Evolutionary conservation across 1,140 invertebrate species (phyloP).

Genomic region (Eumaeus atala): DNA sequence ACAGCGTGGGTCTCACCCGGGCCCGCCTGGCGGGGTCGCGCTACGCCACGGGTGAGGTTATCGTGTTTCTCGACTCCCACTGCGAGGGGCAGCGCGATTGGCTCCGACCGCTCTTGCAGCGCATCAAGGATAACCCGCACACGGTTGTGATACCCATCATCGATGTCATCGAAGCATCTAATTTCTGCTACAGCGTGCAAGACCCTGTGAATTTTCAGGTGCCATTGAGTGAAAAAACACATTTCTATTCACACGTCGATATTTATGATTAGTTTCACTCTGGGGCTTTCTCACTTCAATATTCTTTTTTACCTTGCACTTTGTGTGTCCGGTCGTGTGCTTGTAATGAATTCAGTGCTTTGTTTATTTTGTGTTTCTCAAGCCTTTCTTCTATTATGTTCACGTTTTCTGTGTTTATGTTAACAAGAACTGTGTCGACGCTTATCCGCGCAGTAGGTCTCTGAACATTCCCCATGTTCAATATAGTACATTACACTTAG

Average conservation of each 20-base stretch:
- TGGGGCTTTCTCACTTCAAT: neutral
- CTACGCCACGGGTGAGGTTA: conserved; percentile 82
- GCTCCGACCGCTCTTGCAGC: conserved; percentile 89
- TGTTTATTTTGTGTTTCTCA: too few relatives aligned
- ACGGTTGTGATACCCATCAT: conserved; percentile 94
- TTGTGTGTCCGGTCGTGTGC: neutral
- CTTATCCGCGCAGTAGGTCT: too few relatives aligned
- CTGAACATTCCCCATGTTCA: too few relatives aligned
- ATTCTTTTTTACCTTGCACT: neutral
- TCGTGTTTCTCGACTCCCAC: conserved; percentile 96
- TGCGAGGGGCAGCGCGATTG: conserved; percentile 90
- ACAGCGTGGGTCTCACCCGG: conserved; percentile 55
- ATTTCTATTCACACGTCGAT: neutral
- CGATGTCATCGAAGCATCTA: conserved; percentile 85
- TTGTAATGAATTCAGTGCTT: too few relatives aligned
- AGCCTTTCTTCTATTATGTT: too few relatives aligned
- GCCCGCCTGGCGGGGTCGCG: conserved; percentile 79
- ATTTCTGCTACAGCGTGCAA: conserved; percentile 62
- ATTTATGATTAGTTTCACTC: neutral
- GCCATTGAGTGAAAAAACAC: neutral
- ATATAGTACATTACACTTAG: too few relatives aligned
- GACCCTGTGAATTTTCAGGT: conserved; percentile 87
- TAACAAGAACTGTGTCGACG: too few relatives aligned
- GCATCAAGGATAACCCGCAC: conserved; percentile 86
- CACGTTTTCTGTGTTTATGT: too few relatives aligned